Percentiles rank a stretch among this genome's conserved stretches.
Conservation (phyloP, 2,797 vertebrate species). For the Falco peregrinus region DNA sequence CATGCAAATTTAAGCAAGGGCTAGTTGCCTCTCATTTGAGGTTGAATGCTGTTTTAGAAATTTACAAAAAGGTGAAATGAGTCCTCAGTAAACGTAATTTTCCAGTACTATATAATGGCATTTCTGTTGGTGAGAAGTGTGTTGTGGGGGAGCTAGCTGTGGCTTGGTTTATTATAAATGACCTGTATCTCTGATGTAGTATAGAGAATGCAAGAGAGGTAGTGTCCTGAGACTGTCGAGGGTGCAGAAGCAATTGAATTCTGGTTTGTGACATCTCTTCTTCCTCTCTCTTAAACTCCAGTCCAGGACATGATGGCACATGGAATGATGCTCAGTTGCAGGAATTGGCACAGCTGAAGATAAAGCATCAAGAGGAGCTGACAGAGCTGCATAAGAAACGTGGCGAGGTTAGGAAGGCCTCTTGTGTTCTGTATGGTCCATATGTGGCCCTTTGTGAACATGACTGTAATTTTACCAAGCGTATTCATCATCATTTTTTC, state of each 20-base stretch:
- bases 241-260: background rate
- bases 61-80: background rate
- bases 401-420: slow-evolving; percentile 84
- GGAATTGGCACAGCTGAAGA: slow-evolving; percentile 92
- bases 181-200: background rate
- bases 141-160: background rate
- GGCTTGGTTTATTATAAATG: background rate
- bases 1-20: background rate
- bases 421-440: background rate
- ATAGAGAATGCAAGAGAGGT: background rate
- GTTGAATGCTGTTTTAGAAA: background rate
- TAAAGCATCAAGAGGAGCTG: slow-evolving; percentile 94
- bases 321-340: slow-evolving; percentile 87
- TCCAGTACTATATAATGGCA: background rate
- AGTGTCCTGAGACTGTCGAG: background rate
- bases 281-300: slow-evolving; percentile 52
- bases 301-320: slow-evolving; percentile 79
- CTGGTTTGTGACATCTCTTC: background rate
- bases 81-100: background rate
- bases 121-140: background rate
- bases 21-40: background rate
- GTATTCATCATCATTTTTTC: background rate
- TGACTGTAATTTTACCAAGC: background rate
- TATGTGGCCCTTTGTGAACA: rapidly evolving
- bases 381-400: slow-evolving; percentile 97